Evolutionary conservation across 1,140 invertebrate genomes (phyloP).

Genomic region (Chironomus striatipennis): DNA sequence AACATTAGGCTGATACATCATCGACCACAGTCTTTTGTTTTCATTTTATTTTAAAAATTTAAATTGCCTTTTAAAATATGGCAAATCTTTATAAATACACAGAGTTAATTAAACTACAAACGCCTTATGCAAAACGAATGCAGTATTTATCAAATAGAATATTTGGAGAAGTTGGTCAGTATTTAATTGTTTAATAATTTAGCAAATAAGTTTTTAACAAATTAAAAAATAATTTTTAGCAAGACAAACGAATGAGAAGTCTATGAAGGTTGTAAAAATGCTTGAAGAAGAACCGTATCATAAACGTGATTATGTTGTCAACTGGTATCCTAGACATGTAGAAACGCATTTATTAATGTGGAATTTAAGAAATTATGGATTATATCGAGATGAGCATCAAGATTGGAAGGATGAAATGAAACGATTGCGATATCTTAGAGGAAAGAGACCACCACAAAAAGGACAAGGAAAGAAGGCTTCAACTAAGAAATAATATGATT

Average conservation of each 20-base stretch:
- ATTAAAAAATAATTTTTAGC: conserved; percentile 31
- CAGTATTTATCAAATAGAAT: conserved; percentile 76
- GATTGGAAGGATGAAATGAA: conserved; percentile 89
- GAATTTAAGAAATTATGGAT: conserved; percentile 62
- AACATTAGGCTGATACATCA: no score
- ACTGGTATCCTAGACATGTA: conserved; percentile 80
- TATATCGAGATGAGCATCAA: conserved; percentile 81
- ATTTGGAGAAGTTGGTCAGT: conserved; percentile 67
- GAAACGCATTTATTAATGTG: conserved; percentile 65
- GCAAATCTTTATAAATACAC: conserved; percentile 48
- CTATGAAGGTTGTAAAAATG: conserved; percentile 75
- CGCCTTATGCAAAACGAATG: conserved; percentile 78
- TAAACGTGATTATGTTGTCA: conserved; percentile 59
- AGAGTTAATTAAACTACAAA: conserved; percentile 55
- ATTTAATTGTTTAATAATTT: not conserved
- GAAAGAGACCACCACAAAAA: conserved; percentile 57
- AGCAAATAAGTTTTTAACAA: not conserved
- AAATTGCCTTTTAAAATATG: conserved; percentile 5
- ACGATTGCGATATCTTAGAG: conserved; percentile 62
- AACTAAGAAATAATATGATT: conserved; percentile 28
- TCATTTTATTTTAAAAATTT: not conserved
- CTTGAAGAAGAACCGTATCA: conserved; percentile 68
- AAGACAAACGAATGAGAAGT: conserved; percentile 59
- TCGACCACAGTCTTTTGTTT: not conserved
- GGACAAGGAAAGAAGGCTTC: conserved; percentile 44